Evolutionary conservation across 2,113 vertebrate species (phyloP).

Genomic region (Himantopus leucocephalus): DNA sequence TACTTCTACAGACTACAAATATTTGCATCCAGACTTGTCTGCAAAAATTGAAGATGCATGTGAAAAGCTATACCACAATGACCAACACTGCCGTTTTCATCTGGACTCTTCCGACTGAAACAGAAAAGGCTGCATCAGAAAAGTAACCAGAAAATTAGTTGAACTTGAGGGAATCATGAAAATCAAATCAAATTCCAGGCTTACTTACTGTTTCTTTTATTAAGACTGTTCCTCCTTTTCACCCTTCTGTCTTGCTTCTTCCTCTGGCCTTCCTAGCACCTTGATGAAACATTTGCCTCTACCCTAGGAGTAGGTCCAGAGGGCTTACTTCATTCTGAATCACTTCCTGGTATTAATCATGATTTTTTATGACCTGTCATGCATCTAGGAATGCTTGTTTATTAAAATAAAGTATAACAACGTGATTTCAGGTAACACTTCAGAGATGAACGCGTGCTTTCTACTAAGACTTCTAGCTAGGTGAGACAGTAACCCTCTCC

Average conservation of each 20-base stretch:
- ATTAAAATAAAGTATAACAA: background rate
- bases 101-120: background rate
- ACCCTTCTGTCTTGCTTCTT: background rate
- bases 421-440: background rate
- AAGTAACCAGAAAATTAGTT: background rate
- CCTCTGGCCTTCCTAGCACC: background rate
- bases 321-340: background rate
- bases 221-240: background rate
- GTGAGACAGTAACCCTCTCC: background rate
- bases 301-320: background rate
- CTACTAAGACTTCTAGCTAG: background rate
- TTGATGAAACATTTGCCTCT: conserved; percentile 11
- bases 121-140: background rate
- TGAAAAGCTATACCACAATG: background rate
- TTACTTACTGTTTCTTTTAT: background rate
- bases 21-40: conserved; percentile 28
- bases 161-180: background rate
- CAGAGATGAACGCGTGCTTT: background rate
- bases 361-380: background rate
- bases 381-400: background rate
- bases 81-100: background rate
- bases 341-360: conserved; percentile 2
- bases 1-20: conserved; percentile 37
- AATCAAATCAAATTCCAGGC: background rate
- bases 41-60: background rate